Evolutionary conservation across 2,797 vertebrate species (phyloP).

Genomic region (Salmo trutta): DNA sequence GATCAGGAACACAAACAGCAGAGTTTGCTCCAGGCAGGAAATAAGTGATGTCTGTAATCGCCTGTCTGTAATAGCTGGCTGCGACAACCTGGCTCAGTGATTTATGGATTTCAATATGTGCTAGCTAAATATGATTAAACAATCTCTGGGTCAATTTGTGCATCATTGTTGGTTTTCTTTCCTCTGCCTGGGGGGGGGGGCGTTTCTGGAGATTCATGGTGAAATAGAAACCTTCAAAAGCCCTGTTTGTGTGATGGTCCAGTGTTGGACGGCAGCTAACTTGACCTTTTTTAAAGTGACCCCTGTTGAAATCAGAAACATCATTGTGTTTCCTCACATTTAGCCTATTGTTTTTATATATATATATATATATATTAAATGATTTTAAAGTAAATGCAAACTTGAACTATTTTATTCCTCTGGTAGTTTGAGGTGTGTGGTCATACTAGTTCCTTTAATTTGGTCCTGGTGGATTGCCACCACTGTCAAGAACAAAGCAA

Average conservation of each 20-base stretch:
- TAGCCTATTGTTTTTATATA: background rate
- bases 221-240: background rate
- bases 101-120: conserved; percentile 83
- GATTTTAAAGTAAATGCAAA: background rate
- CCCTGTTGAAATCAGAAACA: background rate
- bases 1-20: conserved; percentile 74
- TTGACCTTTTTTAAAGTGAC: background rate
- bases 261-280: background rate
- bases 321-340: background rate
- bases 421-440: background rate
- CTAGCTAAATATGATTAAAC: conserved; percentile 79
- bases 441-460: background rate
- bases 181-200: background rate
- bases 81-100: conserved; percentile 76
- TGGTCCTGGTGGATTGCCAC: background rate
- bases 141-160: conserved; percentile 79
- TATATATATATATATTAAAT: background rate
- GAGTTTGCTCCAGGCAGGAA: conserved; percentile 76
- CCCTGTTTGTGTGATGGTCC: background rate
- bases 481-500: background rate
- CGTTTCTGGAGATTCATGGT: background rate
- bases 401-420: background rate
- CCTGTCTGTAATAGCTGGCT: background rate
- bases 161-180: conserved; percentile 55
- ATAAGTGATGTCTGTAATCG: conserved; percentile 73